phyloP scores from a whole-genome alignment of 2,797 vertebrate species.

The Rhinichthys osculus region DNA sequence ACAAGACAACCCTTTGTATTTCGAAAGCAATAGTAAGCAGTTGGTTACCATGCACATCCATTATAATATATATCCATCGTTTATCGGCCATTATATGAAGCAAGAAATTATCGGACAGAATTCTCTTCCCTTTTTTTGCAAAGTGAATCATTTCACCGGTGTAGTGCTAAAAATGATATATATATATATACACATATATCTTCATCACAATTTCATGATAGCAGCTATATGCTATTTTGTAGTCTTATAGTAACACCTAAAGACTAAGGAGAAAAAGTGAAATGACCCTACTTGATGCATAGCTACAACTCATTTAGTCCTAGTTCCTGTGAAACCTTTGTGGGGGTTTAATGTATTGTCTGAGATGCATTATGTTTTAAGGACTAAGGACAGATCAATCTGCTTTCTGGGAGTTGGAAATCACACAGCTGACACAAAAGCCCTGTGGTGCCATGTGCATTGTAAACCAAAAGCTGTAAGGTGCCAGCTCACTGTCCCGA shows the following conservation, averaged over 20 bases:
- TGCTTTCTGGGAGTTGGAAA: constrained; percentile 25
- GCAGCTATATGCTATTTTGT: no score
- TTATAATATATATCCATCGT: background rate
- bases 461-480: background rate
- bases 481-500: constrained; percentile 7
- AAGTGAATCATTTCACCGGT: no score
- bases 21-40: no score
- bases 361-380: constrained; percentile 34
- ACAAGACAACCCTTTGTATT: background rate
- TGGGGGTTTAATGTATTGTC: constrained; percentile 23
- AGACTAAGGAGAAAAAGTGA: background rate
- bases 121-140: no score
- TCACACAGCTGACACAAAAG: constrained; percentile 29
- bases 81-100: background rate
- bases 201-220: no score
- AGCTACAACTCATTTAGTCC: background rate
- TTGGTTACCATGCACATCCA: no score
- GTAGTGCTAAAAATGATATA: no score
- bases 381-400: constrained; percentile 29
- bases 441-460: background rate
- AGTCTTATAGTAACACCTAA: no score
- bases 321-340: constrained; percentile 12
- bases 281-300: background rate
- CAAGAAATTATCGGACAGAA: background rate
- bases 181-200: no score